Conservation (phyloP, 2,113 vertebrate species). For the Rhea pennata region DNA sequence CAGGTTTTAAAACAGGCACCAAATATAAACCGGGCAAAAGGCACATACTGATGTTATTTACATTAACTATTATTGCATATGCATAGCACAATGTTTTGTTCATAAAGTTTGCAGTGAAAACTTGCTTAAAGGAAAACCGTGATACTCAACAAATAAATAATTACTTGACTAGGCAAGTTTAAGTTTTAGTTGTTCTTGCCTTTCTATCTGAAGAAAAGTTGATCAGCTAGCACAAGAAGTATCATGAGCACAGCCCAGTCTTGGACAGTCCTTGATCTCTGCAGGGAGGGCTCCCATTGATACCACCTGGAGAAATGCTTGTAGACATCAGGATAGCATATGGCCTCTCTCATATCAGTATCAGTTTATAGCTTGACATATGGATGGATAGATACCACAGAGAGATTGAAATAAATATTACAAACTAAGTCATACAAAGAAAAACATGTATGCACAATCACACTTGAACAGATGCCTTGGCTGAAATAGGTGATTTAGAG, state of each 20-base stretch:
- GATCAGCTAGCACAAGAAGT: neutral
- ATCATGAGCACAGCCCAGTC: neutral
- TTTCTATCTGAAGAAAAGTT: neutral
- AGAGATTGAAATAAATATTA: constrained; percentile 47
- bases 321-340: constrained; percentile 37
- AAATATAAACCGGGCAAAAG: neutral
- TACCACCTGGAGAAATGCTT: constrained; percentile 14
- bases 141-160: neutral
- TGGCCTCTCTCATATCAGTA: constrained; percentile 53
- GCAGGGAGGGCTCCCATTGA: neutral
- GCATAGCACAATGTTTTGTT: neutral
- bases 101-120: neutral
- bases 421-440: constrained; percentile 28
- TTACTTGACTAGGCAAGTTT: neutral
- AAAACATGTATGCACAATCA: constrained; percentile 26
- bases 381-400: constrained; percentile 42
- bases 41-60: neutral
- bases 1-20: neutral
- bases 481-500: constrained; percentile 73
- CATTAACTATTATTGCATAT: neutral
- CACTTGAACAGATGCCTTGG: constrained; percentile 75
- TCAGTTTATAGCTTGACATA: constrained; percentile 46
- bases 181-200: neutral
- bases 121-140: neutral
- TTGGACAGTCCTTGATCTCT: neutral